Conservation (phyloP, 2,888 invertebrate genomes). For the Oegoconia quadripuncta region DNA sequence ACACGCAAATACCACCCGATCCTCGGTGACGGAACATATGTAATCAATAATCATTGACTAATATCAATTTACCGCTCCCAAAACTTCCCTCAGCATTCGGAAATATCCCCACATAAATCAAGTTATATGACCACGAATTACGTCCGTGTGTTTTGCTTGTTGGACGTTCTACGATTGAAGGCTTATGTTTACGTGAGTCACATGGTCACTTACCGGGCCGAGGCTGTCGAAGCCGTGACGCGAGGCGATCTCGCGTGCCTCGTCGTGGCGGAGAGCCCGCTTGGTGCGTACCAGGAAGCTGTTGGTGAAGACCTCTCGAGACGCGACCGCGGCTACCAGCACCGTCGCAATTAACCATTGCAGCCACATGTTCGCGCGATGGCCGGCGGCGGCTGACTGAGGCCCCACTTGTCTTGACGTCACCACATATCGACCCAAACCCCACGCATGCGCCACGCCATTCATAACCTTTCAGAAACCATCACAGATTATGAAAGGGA, state of each 20-base stretch:
- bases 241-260: slow-evolving; percentile 90
- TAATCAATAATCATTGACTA: slow-evolving; percentile 8
- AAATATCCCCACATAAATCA: slow-evolving; percentile 23
- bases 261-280: slow-evolving; percentile 85
- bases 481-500: slow-evolving; percentile 53
- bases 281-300: slow-evolving; percentile 95
- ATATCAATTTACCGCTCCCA: slow-evolving; percentile 21
- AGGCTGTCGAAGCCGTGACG: slow-evolving; percentile 96
- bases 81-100: slow-evolving; percentile 15
- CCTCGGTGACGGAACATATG: background rate
- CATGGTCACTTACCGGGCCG: slow-evolving; percentile 91
- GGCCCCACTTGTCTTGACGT: slow-evolving; percentile 58
- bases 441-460: slow-evolving; percentile 55
- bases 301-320: slow-evolving; percentile 93
- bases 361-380: slow-evolving; percentile 67
- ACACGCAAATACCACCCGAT: slow-evolving; percentile 4
- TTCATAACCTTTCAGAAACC: slow-evolving; percentile 30
- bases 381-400: slow-evolving; percentile 72
- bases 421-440: slow-evolving; percentile 65
- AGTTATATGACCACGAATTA: slow-evolving; percentile 28
- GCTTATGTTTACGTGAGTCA: slow-evolving; percentile 66
- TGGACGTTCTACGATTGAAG: too few species aligned
- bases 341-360: slow-evolving; percentile 65
- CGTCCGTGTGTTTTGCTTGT: slow-evolving; percentile 21
- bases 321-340: slow-evolving; percentile 60